phyloP scores from a whole-genome alignment of 2,888 invertebrate genomes.

The Embidobia sp. region DNA sequence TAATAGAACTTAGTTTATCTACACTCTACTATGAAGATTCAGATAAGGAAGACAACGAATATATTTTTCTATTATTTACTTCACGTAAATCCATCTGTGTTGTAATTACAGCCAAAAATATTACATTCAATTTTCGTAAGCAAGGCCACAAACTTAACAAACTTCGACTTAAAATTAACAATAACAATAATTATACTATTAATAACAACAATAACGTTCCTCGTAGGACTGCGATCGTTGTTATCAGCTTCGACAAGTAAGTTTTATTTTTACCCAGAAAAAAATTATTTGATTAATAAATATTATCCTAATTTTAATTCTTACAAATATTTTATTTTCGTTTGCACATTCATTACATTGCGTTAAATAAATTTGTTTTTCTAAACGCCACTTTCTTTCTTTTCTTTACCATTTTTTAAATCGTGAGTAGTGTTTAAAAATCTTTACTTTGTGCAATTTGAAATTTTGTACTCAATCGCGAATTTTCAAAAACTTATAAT shows the following conservation, averaged over 20 bases:
- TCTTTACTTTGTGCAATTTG: no score
- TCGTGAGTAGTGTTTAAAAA: no score
- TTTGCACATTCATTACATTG: neutral
- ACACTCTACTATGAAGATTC: neutral
- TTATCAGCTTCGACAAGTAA: constrained; percentile 50
- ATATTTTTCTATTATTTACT: constrained; percentile 72
- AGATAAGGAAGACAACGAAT: constrained; percentile 29
- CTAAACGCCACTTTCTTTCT: no score
- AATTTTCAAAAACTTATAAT: no score
- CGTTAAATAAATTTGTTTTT: no score
- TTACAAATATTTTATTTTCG: neutral
- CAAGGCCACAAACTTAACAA: constrained; percentile 82
- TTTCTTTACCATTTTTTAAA: no score
- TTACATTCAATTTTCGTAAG: constrained; percentile 79
- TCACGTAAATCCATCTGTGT: constrained; percentile 77
- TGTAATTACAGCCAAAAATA: constrained; percentile 80
- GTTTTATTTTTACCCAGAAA: constrained; percentile 45
- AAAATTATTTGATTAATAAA: constrained; percentile 15
- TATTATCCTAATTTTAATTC: neutral
- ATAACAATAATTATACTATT: constrained; percentile 69
- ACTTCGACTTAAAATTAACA: constrained; percentile 71
- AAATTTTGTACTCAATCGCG: no score
- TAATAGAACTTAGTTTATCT: no score
- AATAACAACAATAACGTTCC: constrained; percentile 49
- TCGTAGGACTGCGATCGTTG: constrained; percentile 15